Conservation (phyloP, 1,140 invertebrate genomes). For the Drosophila gunungcola region DNA sequence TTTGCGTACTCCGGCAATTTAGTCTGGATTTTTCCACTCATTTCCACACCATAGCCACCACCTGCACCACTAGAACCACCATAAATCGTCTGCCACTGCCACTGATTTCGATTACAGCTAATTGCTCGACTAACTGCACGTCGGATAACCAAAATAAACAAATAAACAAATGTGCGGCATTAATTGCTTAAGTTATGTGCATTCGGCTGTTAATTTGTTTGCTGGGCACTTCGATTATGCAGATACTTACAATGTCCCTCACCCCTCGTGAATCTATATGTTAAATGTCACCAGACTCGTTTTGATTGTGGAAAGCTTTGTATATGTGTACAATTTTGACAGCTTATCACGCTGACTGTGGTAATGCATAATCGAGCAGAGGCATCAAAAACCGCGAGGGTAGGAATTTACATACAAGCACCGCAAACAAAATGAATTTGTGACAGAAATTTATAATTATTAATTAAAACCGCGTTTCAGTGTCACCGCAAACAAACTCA, state of each 20-base stretch:
- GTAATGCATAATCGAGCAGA: conserved; percentile 28
- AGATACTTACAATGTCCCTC: neutral
- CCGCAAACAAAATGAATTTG: conserved; percentile 44
- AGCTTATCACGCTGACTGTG: conserved; percentile 16
- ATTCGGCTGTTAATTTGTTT: conserved; percentile 43
- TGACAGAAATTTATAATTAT: conserved; percentile 63
- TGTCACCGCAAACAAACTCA: conserved; percentile 46
- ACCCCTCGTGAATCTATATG: neutral
- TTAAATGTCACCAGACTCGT: neutral
- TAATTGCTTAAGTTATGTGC: conserved; percentile 42
- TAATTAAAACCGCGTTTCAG: conserved; percentile 74
- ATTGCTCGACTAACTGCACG: conserved; percentile 34
- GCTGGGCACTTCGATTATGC: conserved; percentile 23
- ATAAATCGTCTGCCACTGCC: conserved; percentile 46
- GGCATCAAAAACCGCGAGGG: neutral
- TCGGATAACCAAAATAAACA: conserved; percentile 46
- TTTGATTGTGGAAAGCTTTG: conserved; percentile 38
- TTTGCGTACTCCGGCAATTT: neutral
- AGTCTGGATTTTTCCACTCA: conserved; percentile 13
- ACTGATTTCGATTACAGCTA: conserved; percentile 39
- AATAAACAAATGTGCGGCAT: conserved; percentile 36
- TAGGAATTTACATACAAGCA: conserved; percentile 21
- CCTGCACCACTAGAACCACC: conserved; percentile 5
- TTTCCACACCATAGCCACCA: conserved; percentile 3
- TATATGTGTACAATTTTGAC: conserved; percentile 34